Conservation (phyloP, 2,113 vertebrate species). For the Etia nguti region DNA sequence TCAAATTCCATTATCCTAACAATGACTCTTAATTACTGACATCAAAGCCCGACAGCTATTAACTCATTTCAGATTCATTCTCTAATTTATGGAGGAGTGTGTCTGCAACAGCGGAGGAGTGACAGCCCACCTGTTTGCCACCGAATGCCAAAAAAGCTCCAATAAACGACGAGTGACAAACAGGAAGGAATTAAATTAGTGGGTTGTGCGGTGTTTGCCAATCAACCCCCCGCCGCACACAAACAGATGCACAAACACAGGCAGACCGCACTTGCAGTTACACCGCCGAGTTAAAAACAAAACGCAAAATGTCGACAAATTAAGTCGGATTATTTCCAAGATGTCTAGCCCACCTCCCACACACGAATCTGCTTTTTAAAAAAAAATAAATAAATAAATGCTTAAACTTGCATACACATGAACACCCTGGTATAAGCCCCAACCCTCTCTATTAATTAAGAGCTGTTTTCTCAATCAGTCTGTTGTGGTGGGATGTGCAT, state of each 20-base stretch:
- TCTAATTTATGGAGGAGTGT: constrained; percentile 40
- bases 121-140: constrained; percentile 63
- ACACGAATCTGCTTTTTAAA: neutral
- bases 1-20: constrained; percentile 60
- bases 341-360: neutral
- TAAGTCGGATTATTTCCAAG: constrained; percentile 19
- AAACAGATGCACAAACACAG: constrained; percentile 21
- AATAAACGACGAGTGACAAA: constrained; percentile 59
- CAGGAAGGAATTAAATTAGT: constrained; percentile 65
- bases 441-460: constrained; percentile 47
- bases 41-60: constrained; percentile 40
- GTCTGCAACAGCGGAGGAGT: constrained; percentile 28
- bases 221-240: constrained; percentile 36
- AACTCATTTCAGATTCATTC: constrained; percentile 51
- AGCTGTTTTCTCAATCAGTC: constrained; percentile 56
- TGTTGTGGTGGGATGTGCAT: neutral
- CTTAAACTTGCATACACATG: constrained; percentile 1
- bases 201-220: constrained; percentile 33
- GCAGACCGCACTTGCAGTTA: neutral
- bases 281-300: constrained; percentile 4
- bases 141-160: constrained; percentile 51
- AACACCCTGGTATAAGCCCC: constrained; percentile 6
- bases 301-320: constrained; percentile 9
- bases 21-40: constrained; percentile 65
- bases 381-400: too few species aligned